phyloP scores from a whole-genome alignment of 2,113 vertebrate species.

The Zosterops hypoxanthus region DNA sequence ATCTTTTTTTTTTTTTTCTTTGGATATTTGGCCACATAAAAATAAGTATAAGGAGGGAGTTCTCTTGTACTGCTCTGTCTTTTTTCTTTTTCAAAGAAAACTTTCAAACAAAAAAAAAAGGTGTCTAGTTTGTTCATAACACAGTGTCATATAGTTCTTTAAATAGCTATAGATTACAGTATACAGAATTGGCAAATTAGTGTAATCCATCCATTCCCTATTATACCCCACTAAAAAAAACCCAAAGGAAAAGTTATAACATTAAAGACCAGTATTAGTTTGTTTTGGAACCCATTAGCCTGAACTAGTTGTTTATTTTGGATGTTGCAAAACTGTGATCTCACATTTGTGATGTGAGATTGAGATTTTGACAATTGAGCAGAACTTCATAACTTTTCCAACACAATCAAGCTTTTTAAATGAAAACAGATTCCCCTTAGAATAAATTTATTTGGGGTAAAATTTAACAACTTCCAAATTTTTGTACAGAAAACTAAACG shows the following conservation, averaged over 20 bases:
- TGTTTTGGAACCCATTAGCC: slow-evolving; percentile 16
- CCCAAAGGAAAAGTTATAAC: background rate
- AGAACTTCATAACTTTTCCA: background rate
- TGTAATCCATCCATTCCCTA: background rate
- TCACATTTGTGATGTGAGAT: slow-evolving; percentile 36
- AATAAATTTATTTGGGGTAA: background rate
- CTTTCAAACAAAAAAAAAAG: background rate
- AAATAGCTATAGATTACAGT: background rate
- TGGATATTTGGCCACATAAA: background rate
- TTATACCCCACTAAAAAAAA: background rate
- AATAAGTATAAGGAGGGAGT: background rate
- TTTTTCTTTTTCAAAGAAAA: background rate
- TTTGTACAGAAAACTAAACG: background rate
- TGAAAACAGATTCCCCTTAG: background rate
- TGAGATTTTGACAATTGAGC: slow-evolving; percentile 1
- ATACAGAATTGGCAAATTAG: background rate
- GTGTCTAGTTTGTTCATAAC: background rate
- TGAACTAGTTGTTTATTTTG: slow-evolving; percentile 28
- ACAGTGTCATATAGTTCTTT: background rate
- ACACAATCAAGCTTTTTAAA: background rate
- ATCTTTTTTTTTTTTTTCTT: background rate
- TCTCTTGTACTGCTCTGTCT: background rate
- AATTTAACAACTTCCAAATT: background rate
- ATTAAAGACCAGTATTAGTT: background rate
- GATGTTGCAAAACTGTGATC: slow-evolving; percentile 19